These are phyloP conservation scores for Etheostoma nigrum DNA, from an alignment of 2,797 vertebrate genomes.

Conservation along the genomic window DNA sequence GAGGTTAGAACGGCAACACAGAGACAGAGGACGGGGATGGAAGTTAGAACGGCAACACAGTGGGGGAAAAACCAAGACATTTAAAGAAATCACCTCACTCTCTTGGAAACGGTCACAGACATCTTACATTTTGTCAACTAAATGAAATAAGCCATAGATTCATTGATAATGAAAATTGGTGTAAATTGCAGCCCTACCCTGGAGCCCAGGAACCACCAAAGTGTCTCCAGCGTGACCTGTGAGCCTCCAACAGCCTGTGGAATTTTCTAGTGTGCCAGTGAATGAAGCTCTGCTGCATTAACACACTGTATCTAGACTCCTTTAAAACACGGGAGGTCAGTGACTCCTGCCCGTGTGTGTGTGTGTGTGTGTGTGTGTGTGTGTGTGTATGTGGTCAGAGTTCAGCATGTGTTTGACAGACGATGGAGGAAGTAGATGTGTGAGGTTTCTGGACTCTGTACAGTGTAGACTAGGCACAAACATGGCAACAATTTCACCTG, in stretches of 20 bases:
- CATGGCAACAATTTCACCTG: constrained; percentile 1
- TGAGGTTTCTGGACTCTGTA: constrained; percentile 40
- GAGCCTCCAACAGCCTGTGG: constrained; percentile 52
- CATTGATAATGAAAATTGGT: not conserved
- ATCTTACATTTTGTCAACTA: not conserved
- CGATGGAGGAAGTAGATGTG: constrained; percentile 57
- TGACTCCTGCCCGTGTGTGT: constrained; percentile 58
- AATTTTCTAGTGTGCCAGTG: constrained; percentile 80
- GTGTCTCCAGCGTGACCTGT: not conserved
- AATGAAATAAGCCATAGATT: not conserved
- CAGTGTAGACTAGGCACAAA: constrained; percentile 2
- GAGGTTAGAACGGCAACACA: no score
- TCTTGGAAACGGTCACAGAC: no score
- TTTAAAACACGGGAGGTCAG: constrained; percentile 60
- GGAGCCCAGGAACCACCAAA: not conserved
- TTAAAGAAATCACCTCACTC: no score
- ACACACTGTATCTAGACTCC: constrained; percentile 71
- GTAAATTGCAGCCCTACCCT: not conserved
- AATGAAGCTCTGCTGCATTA: constrained; percentile 74
- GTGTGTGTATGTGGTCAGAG: constrained; percentile 53
- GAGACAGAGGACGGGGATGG: no score
- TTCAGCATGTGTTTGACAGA: constrained; percentile 64
- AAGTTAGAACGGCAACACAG: no score
- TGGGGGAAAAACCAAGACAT: no score
- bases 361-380: constrained; percentile 33